Evolutionary conservation across 2,113 vertebrate genomes (phyloP), one percentile per base, ranked within the genome.

Genomic region (Cephalopholis sonnerati): DNA sequence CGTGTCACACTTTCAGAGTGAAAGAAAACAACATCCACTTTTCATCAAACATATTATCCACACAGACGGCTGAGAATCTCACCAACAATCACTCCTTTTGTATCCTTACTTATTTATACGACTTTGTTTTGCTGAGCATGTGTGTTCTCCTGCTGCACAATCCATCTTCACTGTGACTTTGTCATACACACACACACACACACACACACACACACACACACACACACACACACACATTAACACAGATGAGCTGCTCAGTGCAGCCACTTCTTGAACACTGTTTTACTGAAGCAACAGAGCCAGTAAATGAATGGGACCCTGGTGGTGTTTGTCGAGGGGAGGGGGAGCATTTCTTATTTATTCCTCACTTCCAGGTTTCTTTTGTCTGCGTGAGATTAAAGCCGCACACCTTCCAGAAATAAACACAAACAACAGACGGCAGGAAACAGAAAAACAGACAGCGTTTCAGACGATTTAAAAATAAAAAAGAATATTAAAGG

Each of bases 151-250:
- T 13, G 15, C 67, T 32, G 81, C 68, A 9, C 51, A 1, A 46
- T 83, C 53, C n/a, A 12, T 61, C 68, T 83, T 51, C 74, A 54
- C 74, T 15, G 7, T 15, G 57, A 57, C 27, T 8, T 27, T 36
- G 41, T 80, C 39, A 50, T 8, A n/a, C 3, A 12, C 36, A 11
- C 46, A 36, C 32, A 36, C 32, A 36, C 32, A 36, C 32, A 36
- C 32, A 36, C 32, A 36, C 32, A 29, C 29, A 36, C 32, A 36
- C 32, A 7, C 7, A 36, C 32, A 36, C 32, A 36, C 32, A 36
- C 32, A 36, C 32, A 36, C 32, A 29, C 29, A 36, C 32, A 36
- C 32, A 7, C 29, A 0, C 17, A 32, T 70, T 36, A 62, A 36
- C 51, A 46, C 32, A 5, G 32, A 36, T 36, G 32, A 36, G 32